Conservation (phyloP, 1,140 invertebrate genomes). For the Sitodiplosis mosellana region DNA sequence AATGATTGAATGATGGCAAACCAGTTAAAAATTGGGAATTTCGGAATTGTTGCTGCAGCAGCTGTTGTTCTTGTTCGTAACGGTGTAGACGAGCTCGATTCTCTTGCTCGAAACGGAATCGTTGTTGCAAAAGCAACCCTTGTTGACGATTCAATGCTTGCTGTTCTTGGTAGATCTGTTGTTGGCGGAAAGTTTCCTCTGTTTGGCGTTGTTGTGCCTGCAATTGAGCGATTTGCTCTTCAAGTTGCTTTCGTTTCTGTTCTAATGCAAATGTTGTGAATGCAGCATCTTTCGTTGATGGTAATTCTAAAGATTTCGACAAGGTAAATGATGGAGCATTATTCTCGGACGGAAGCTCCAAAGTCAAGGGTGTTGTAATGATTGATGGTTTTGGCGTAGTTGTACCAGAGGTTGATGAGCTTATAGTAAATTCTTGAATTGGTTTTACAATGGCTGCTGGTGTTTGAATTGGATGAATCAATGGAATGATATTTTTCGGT, state of each 20-base stretch:
- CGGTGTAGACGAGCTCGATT: constrained; percentile 12
- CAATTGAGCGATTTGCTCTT: constrained; percentile 44
- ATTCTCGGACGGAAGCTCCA: neutral
- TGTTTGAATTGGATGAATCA: constrained; percentile 23
- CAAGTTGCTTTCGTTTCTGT: constrained; percentile 45
- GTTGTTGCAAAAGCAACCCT: constrained; percentile 14
- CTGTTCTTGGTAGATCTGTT: constrained; percentile 35
- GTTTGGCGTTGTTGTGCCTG: constrained; percentile 51
- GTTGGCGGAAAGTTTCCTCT: constrained; percentile 41
- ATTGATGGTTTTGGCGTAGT: constrained; percentile 8
- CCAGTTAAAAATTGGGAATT: neutral
- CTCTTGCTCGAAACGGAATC: constrained; percentile 13
- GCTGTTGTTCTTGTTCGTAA: constrained; percentile 15
- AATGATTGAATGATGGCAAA: constrained; percentile 1
- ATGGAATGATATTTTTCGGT: constrained; percentile 55
- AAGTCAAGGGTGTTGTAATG: constrained; percentile 3
- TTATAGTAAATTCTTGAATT: constrained; percentile 4
- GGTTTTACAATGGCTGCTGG: neutral
- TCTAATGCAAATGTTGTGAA: constrained; percentile 29
- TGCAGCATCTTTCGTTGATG: constrained; percentile 12
- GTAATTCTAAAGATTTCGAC: constrained; percentile 6
- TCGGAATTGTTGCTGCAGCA: constrained; percentile 10
- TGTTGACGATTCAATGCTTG: constrained; percentile 30
- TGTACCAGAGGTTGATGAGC: constrained; percentile 8
- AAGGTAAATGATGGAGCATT: neutral